These are phyloP conservation scores for Platysternon megacephalum DNA, from an alignment of 2,113 vertebrate species.

Conservation along the genomic window DNA sequence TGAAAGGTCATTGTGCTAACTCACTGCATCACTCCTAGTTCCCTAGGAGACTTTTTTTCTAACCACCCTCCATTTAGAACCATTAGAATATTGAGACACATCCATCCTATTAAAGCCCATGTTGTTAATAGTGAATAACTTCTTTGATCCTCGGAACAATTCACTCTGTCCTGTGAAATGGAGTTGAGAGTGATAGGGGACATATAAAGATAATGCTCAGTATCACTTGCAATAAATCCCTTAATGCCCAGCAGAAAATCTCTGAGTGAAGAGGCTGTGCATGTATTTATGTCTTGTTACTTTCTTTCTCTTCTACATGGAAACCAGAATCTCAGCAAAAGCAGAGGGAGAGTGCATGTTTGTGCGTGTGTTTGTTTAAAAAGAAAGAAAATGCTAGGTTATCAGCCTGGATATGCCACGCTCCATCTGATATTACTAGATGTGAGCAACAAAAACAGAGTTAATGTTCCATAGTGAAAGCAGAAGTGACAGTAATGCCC, in stretches of 20 bases:
- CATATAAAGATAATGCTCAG: background rate
- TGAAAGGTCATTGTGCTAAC: background rate
- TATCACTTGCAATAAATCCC: background rate
- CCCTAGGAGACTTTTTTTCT: background rate
- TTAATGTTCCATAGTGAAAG: conserved; percentile 50
- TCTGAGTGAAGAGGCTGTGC: background rate
- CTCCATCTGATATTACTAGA: conserved; percentile 49
- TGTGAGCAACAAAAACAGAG: conserved; percentile 63
- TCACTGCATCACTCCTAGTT: background rate
- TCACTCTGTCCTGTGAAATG: background rate
- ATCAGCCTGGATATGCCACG: conserved; percentile 53
- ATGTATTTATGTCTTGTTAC: background rate
- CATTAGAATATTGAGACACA: background rate
- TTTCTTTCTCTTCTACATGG: background rate
- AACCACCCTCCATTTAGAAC: background rate
- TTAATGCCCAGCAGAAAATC: background rate
- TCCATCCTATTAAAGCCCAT: background rate
- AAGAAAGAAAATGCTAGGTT: conserved; percentile 55
- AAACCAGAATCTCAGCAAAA: conserved; percentile 11
- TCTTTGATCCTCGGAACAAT: background rate
- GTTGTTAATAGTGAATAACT: background rate
- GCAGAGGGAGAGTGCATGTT: background rate
- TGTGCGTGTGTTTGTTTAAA: background rate
- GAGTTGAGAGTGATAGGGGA: background rate
- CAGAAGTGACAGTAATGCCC: conserved; percentile 55